Evolutionary conservation across 2,888 invertebrate species (phyloP).

Genomic region (Zaprionus lineosus): DNA sequence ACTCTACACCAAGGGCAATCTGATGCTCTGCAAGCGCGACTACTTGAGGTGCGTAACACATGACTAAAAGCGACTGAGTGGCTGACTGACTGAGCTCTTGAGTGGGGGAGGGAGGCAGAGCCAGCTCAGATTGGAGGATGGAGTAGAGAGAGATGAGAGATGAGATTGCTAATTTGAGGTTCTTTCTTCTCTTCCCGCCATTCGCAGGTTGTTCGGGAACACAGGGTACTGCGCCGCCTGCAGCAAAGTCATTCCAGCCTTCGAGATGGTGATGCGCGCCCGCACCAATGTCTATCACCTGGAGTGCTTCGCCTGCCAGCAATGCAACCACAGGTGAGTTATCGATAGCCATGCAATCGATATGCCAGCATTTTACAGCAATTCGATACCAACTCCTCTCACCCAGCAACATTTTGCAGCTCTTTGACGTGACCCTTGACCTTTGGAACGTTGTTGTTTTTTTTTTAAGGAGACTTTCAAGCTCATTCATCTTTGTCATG

Average conservation of each 20-base stretch:
- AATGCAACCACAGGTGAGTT: constrained; percentile 97
- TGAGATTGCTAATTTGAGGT: no score
- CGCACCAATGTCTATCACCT: constrained; percentile 98
- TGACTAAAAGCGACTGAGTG: not conserved
- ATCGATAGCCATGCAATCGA: constrained; percentile 3
- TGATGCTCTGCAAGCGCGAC: constrained; percentile 97
- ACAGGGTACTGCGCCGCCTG: constrained; percentile 98
- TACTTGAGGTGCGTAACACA: constrained; percentile 89
- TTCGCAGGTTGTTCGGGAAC: constrained; percentile 93
- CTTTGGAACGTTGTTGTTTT: no score
- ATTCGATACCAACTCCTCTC: no score
- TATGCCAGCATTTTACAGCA: no score
- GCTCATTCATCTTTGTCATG: no score
- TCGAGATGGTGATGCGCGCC: constrained; percentile 99
- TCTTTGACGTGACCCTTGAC: no score
- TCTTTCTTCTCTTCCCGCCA: not conserved
- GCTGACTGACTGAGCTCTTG: not conserved
- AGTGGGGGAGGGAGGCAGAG: not conserved
- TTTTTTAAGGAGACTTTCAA: no score
- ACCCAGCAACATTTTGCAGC: no score
- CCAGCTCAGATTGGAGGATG: not conserved
- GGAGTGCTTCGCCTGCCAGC: constrained; percentile 99
- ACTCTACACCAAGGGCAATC: constrained; percentile 96
- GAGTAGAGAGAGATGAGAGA: not conserved
- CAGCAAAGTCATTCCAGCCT: constrained; percentile 98